Evolutionary conservation across 2,113 vertebrate genomes (phyloP).

Genomic region (Tor tambroides): DNA sequence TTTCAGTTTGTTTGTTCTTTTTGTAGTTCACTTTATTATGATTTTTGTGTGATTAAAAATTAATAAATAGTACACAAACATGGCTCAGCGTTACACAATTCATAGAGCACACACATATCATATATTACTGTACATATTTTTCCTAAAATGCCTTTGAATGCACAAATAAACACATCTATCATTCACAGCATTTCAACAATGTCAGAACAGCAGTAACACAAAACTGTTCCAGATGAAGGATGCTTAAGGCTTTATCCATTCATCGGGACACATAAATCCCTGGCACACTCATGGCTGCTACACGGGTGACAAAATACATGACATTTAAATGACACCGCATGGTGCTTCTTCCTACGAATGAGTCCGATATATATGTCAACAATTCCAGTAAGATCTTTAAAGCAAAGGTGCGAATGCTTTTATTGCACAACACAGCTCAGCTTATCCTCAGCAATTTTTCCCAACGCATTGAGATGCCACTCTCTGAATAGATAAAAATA

Average conservation of each 20-base stretch:
- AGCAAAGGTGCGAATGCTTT: conserved; percentile 4
- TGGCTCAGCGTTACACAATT: conserved; percentile 20
- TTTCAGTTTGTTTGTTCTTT: not conserved
- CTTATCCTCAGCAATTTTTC: not conserved
- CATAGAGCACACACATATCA: conserved; percentile 20
- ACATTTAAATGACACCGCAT: conserved; percentile 30
- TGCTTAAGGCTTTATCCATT: conserved; percentile 25
- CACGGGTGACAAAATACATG: conserved; percentile 26
- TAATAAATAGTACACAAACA: conserved; percentile 61
- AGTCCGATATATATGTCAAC: not conserved
- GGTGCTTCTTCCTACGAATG: not conserved
- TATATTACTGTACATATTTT: not conserved
- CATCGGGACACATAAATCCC: conserved; percentile 28
- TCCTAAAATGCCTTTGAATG: conserved; percentile 4
- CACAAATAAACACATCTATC: not conserved
- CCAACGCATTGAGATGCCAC: conserved; percentile 18
- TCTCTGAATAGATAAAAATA: conserved; percentile 10
- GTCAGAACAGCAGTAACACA: conserved; percentile 20
- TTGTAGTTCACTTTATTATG: not conserved
- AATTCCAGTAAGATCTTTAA: conserved; percentile 10
- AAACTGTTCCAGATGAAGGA: conserved; percentile 25
- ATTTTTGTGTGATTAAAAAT: conserved; percentile 52
- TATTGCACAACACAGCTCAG: conserved; percentile 16
- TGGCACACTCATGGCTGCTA: conserved; percentile 25
- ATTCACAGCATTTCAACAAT: not conserved